Conservation (phyloP, 2,113 vertebrate species). For the Lates calcarifer region DNA sequence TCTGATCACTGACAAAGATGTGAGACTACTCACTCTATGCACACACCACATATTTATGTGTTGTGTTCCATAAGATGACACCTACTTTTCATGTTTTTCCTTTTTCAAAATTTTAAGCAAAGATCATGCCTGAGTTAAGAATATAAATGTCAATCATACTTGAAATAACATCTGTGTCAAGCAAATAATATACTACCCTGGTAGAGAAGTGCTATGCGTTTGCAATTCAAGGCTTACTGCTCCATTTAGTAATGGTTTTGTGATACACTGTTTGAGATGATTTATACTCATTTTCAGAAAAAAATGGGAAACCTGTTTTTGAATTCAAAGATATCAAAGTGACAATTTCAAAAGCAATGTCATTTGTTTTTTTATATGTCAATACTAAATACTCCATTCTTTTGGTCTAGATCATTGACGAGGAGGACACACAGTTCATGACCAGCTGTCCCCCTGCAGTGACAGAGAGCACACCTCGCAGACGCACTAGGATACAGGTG, state of each 20-base stretch:
- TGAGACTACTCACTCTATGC: not conserved
- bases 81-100: too few species aligned
- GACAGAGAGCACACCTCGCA: conserved; percentile 93
- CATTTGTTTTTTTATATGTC: not conserved
- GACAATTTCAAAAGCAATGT: not conserved
- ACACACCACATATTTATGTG: not conserved
- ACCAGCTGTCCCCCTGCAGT: conserved; percentile 94
- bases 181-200: not conserved
- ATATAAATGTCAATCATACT: not conserved
- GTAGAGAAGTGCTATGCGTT: not conserved
- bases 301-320: too few species aligned
- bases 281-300: not conserved
- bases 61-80: too few species aligned
- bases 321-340: not conserved
- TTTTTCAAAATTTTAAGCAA: too few species aligned
- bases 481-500: conserved; percentile 94
- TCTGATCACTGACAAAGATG: not conserved
- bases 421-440: conserved; percentile 97
- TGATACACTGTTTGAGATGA: not conserved
- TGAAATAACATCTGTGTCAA: not conserved
- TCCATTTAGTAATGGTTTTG: not conserved
- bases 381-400: not conserved
- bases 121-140: not conserved
- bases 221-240: not conserved
- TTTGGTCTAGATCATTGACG: conserved; percentile 91